Evolutionary conservation across 2,113 vertebrate genomes (phyloP).

Genomic region (Hippopotamus amphibius): DNA sequence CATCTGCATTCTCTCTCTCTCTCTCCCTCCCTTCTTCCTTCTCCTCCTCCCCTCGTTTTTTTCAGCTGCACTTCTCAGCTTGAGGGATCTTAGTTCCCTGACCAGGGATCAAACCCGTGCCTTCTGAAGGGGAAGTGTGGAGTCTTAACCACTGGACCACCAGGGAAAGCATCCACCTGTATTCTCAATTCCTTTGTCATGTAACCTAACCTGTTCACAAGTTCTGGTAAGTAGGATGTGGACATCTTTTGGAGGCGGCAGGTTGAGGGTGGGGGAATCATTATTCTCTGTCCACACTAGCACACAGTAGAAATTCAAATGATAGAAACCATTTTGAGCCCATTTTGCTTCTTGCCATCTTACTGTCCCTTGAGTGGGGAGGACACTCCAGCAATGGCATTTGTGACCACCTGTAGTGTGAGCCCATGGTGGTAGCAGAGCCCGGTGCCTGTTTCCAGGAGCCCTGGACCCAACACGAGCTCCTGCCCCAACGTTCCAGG

Average conservation of each 20-base stretch:
- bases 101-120: too few species aligned
- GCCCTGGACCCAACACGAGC: accelerated
- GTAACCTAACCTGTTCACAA: not conserved
- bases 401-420: accelerated
- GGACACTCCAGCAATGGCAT: not conserved
- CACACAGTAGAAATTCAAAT: not conserved
- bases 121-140: too few species aligned
- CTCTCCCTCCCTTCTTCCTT: too few species aligned
- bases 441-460: not conserved
- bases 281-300: not conserved
- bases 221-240: not conserved
- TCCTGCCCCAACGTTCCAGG: accelerated
- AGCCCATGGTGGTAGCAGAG: not conserved
- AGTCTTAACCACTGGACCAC: too few species aligned
- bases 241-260: not conserved
- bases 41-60: too few species aligned
- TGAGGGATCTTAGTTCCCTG: too few species aligned
- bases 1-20: not conserved
- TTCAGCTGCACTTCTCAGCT: too few species aligned
- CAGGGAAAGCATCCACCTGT: not conserved
- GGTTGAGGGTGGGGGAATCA: not conserved
- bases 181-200: not conserved
- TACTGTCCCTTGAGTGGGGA: not conserved
- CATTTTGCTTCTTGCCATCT: not conserved
- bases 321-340: not conserved